Evolutionary conservation across 2,888 invertebrate genomes (phyloP).

Genomic region (Eupithecia pulchellata): DNA sequence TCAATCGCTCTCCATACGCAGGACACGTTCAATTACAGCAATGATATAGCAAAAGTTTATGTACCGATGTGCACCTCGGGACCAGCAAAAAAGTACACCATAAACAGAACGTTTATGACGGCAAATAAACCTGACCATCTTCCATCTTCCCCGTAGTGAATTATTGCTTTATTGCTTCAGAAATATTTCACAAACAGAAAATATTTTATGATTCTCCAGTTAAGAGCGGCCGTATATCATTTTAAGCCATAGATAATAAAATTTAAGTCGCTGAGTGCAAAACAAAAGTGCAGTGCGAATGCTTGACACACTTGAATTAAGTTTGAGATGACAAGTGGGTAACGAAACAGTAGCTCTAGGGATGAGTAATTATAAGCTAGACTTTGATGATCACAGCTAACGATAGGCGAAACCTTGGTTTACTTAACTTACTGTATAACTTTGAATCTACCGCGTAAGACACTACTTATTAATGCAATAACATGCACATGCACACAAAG

Average conservation of each 20-base stretch:
- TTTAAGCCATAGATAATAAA: constrained; percentile 85
- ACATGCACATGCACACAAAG: neutral
- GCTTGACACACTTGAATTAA: constrained; percentile 45
- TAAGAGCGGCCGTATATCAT: constrained; percentile 84
- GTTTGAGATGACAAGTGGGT: constrained; percentile 39
- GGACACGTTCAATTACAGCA: constrained; percentile 66
- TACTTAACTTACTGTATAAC: too few species aligned
- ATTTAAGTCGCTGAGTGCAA: constrained; percentile 80
- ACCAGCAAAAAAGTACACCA: constrained; percentile 80
- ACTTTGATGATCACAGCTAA: constrained; percentile 27
- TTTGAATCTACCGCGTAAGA: neutral
- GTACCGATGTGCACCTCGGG: constrained; percentile 67
- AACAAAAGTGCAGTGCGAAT: constrained; percentile 68
- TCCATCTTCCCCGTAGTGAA: constrained; percentile 84
- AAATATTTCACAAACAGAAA: constrained; percentile 86
- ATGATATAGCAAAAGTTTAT: constrained; percentile 74
- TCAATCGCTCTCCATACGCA: constrained; percentile 42
- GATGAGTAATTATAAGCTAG: constrained; percentile 26
- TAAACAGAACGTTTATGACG: constrained; percentile 83
- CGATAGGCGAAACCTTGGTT: constrained; percentile 25
- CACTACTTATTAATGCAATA: neutral
- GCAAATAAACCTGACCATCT: constrained; percentile 84
- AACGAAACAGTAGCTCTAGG: constrained; percentile 36
- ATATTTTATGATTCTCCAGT: constrained; percentile 85
- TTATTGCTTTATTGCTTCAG: constrained; percentile 86